Evolutionary conservation across 2,113 vertebrate species (phyloP).

Genomic region (Zosterops borbonicus): DNA sequence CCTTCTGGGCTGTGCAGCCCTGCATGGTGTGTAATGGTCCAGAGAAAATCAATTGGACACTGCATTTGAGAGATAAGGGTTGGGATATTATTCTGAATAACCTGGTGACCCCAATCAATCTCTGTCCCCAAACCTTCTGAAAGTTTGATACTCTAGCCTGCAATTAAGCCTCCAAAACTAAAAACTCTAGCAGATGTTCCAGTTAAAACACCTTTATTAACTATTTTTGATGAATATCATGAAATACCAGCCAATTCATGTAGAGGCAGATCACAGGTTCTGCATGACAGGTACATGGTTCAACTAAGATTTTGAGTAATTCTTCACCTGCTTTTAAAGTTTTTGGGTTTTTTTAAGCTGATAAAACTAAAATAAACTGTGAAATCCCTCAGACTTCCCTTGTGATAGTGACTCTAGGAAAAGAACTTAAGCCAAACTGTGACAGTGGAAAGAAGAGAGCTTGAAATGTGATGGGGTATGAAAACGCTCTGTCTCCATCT

Average conservation of each 20-base stretch:
- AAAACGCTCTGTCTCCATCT: background rate
- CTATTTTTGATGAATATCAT: conserved; percentile 62
- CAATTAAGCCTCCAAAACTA: conserved; percentile 76
- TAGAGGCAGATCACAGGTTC: conserved; percentile 1
- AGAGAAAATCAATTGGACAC: conserved; percentile 90
- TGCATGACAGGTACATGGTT: background rate
- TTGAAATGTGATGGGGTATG: background rate
- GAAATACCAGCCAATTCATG: background rate
- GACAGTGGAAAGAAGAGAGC: background rate
- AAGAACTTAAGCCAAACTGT: background rate
- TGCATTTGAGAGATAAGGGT: conserved; percentile 83
- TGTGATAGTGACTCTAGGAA: background rate
- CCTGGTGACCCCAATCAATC: conserved; percentile 90
- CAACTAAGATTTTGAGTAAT: conserved; percentile 19
- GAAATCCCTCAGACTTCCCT: background rate
- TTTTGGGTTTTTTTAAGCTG: background rate
- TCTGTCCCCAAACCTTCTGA: conserved; percentile 80
- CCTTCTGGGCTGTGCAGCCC: background rate
- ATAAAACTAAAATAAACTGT: background rate
- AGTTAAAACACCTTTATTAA: conserved; percentile 75
- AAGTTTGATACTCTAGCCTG: conserved; percentile 72
- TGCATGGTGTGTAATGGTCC: conserved; percentile 83
- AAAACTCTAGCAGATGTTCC: conserved; percentile 86
- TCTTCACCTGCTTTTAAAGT: background rate
- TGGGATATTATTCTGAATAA: conserved; percentile 77